phyloP scores from a whole-genome alignment of 2,888 invertebrate species.

The Dicyrtomina minuta region DNA sequence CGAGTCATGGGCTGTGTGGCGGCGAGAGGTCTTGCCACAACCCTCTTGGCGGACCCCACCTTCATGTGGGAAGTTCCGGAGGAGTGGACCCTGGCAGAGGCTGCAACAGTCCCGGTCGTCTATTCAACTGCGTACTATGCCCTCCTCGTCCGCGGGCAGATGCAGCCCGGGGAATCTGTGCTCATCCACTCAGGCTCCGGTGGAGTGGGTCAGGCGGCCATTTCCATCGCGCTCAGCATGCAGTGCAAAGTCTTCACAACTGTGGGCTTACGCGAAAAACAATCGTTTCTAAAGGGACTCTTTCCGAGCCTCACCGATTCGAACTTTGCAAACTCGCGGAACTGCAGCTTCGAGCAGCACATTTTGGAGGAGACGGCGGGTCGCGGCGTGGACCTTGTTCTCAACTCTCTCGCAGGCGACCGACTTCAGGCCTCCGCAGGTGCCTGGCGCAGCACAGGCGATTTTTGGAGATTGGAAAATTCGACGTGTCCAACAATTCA shows the following conservation, averaged over 20 bases:
- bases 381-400: slow-evolving; percentile 61
- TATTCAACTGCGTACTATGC: slow-evolving; percentile 67
- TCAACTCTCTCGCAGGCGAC: slow-evolving; percentile 64
- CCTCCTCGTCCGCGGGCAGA: slow-evolving; percentile 62
- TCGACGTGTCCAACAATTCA: slow-evolving; percentile 71
- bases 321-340: slow-evolving; percentile 73
- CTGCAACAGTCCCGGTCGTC: slow-evolving; percentile 67
- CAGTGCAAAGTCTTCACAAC: slow-evolving; percentile 71
- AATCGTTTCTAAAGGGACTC: slow-evolving; percentile 78
- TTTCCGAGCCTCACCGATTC: slow-evolving; percentile 70
- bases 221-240: slow-evolving; percentile 66
- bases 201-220: slow-evolving; percentile 78
- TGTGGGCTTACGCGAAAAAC: slow-evolving; percentile 73
- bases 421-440: slow-evolving; percentile 62
- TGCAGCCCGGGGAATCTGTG: slow-evolving; percentile 59
- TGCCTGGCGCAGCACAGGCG: slow-evolving; percentile 64
- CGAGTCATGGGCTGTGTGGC: slow-evolving; percentile 59
- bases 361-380: slow-evolving; percentile 60
- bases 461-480: slow-evolving; percentile 85
- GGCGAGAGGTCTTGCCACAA: slow-evolving; percentile 61
- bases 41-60: slow-evolving; percentile 59
- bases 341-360: slow-evolving; percentile 60
- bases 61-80: slow-evolving; percentile 63
- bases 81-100: slow-evolving; percentile 66
- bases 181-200: slow-evolving; percentile 67